Evolutionary conservation across 2,888 invertebrate species (phyloP).

Genomic region (Reticulitermes lucifugus): DNA sequence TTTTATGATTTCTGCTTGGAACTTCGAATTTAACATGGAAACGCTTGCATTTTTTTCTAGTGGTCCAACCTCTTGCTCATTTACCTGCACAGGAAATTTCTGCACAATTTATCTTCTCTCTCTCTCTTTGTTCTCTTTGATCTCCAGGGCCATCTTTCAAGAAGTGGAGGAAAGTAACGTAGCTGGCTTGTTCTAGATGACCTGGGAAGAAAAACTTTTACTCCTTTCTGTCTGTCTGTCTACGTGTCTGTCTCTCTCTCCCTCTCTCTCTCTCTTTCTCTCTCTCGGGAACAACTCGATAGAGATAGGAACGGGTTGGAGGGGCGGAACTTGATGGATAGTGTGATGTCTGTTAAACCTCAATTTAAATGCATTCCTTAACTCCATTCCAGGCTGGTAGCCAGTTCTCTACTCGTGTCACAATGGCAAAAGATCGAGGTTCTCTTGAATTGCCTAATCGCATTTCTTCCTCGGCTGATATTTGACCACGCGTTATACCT

Average conservation of each 20-base stretch:
- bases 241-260: not conserved
- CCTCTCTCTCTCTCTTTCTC: not conserved
- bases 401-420: constrained; percentile 4
- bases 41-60: not conserved
- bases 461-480: not conserved
- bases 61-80: constrained; percentile 7
- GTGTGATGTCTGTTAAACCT: constrained; percentile 60
- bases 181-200: constrained; percentile 25
- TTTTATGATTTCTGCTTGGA: too few relatives aligned
- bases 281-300: constrained; percentile 46
- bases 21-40: too few relatives aligned
- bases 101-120: constrained; percentile 23
- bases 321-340: constrained; percentile 59
- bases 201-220: constrained; percentile 20
- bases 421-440: not conserved
- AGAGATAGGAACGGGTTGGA: constrained; percentile 39
- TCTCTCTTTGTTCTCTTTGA: constrained; percentile 1
- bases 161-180: not conserved
- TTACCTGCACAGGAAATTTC: constrained; percentile 35
- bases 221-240: not conserved
- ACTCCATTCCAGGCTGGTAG: constrained; percentile 51
- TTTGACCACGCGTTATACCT: too few relatives aligned
- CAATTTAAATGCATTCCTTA: constrained; percentile 62
- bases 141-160: constrained; percentile 26
- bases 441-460: not conserved